A percentile compares a stretch with the other conserved stretches of the same genome.
phyloP scores from a whole-genome alignment of 1,140 invertebrate species.

The Ctenoplectra terminalis region DNA sequence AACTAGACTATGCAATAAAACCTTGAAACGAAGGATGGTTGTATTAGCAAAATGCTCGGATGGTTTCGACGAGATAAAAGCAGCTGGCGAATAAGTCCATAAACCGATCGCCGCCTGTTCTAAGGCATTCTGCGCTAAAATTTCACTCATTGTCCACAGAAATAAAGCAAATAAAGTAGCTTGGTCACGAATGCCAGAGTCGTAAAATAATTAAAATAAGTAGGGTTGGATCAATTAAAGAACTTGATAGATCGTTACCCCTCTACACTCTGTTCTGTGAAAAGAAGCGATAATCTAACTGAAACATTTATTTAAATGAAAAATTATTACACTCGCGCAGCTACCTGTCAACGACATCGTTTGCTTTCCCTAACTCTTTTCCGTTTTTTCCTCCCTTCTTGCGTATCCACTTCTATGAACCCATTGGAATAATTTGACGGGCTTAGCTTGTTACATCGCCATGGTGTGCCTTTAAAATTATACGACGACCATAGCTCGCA shows the following conservation, averaged over 20 bases:
- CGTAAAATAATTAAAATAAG: conserved; percentile 59
- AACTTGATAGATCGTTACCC: conserved; percentile 25
- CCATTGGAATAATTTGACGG: no score
- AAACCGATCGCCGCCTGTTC: conserved; percentile 43
- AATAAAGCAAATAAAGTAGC: conserved; percentile 45
- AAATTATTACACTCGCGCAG: neutral
- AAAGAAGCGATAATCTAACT: neutral
- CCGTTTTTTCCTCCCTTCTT: no score
- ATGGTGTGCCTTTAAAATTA: no score
- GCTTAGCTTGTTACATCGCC: no score
- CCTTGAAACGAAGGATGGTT: neutral
- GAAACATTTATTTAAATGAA: conserved; percentile 11
- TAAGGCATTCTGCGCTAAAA: conserved; percentile 15
- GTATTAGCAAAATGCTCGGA: neutral
- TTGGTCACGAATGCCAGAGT: conserved; percentile 9
- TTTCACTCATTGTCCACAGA: conserved; percentile 23
- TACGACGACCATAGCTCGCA: no score
- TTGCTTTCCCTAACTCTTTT: no score
- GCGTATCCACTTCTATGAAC: no score
- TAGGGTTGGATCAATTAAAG: conserved; percentile 55
- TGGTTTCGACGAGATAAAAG: neutral
- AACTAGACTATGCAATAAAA: neutral
- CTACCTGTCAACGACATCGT: neutral
- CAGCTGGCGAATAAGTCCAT: conserved; percentile 37
- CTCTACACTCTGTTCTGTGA: neutral